Conservation (phyloP, 2,888 invertebrate genomes). For the Campopleginae sp. region DNA sequence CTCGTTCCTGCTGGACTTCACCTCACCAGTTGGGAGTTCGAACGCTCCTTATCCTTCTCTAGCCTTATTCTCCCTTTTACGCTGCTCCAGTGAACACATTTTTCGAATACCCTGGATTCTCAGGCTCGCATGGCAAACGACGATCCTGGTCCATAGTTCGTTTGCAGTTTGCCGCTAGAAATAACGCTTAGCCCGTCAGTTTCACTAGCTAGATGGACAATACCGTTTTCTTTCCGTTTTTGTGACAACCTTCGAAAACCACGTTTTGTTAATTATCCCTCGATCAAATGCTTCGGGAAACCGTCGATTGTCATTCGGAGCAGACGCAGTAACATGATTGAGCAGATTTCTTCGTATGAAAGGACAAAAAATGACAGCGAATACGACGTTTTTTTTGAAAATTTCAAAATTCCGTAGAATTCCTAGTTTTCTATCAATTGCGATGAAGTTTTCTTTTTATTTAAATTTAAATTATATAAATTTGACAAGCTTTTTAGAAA, state of each 20-base stretch:
- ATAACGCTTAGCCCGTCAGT: conserved; percentile 48
- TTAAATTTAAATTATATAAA: too few relatives aligned
- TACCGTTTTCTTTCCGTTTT: conserved; percentile 1
- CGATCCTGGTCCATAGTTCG: conserved; percentile 49
- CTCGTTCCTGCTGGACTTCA: conserved; percentile 24
- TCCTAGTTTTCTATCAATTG: too few relatives aligned
- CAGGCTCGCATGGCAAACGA: conserved; percentile 36
- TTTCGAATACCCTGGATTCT: conserved; percentile 62
- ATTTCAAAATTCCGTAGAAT: too few relatives aligned
- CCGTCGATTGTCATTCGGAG: too few relatives aligned
- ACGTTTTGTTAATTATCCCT: too few relatives aligned
- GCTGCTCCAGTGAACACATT: conserved; percentile 49
- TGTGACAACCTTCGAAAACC: neutral
- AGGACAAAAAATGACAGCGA: too few relatives aligned
- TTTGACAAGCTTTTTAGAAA: too few relatives aligned
- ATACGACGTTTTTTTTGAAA: too few relatives aligned
- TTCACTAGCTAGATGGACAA: conserved; percentile 21
- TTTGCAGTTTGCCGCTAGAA: conserved; percentile 60
- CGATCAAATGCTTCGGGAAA: too few relatives aligned
- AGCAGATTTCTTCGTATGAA: neutral
- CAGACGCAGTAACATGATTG: too few relatives aligned
- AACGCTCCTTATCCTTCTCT: conserved; percentile 1
- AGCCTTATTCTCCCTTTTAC: neutral
- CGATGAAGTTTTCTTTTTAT: too few relatives aligned
- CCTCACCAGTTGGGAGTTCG: conserved; percentile 13